phyloP scores from a whole-genome alignment of 2,797 vertebrate genomes.

The Chromis chromis region DNA sequence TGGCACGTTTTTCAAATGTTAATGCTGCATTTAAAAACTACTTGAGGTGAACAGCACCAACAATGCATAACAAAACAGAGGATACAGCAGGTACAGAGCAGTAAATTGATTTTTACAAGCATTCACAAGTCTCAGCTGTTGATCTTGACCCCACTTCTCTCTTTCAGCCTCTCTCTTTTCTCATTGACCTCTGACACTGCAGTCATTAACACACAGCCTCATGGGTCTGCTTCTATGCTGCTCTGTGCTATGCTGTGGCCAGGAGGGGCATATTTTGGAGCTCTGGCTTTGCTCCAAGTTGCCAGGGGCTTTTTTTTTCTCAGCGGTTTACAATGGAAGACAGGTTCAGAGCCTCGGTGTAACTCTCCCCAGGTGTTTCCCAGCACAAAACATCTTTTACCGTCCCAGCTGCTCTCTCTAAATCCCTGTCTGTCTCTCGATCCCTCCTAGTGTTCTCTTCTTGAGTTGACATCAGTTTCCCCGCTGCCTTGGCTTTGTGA shows the following conservation, averaged over 20 bases:
- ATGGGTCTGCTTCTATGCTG: slow-evolving; percentile 34
- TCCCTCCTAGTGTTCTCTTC: slow-evolving; percentile 34
- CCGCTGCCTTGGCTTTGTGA: background rate
- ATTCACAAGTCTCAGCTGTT: slow-evolving; percentile 51
- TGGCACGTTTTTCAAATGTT: background rate
- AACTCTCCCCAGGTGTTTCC: slow-evolving; percentile 77
- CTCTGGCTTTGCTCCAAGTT: slow-evolving; percentile 69
- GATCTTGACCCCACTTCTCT: slow-evolving; percentile 55
- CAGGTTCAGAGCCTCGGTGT: slow-evolving; percentile 55
- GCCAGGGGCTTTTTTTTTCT: slow-evolving; percentile 59
- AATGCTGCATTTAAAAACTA: slow-evolving; percentile 7
- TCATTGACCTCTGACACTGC: slow-evolving; percentile 51
- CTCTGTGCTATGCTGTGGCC: slow-evolving; percentile 24
- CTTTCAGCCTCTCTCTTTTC: slow-evolving; percentile 39
- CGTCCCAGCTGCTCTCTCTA: slow-evolving; percentile 68
- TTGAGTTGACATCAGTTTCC: slow-evolving; percentile 37
- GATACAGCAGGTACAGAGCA: background rate
- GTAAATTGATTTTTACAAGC: background rate
- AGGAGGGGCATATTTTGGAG: slow-evolving; percentile 51
- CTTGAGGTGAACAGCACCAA: background rate
- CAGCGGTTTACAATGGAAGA: slow-evolving; percentile 63
- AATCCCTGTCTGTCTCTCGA: slow-evolving; percentile 60
- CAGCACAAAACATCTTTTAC: slow-evolving; percentile 72
- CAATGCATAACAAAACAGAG: background rate
- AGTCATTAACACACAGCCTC: slow-evolving; percentile 51